Evolutionary conservation across 2,797 vertebrate genomes (phyloP), one percentile per base, ranked within the genome.

Genomic region (Cyclura pinguis): DNA sequence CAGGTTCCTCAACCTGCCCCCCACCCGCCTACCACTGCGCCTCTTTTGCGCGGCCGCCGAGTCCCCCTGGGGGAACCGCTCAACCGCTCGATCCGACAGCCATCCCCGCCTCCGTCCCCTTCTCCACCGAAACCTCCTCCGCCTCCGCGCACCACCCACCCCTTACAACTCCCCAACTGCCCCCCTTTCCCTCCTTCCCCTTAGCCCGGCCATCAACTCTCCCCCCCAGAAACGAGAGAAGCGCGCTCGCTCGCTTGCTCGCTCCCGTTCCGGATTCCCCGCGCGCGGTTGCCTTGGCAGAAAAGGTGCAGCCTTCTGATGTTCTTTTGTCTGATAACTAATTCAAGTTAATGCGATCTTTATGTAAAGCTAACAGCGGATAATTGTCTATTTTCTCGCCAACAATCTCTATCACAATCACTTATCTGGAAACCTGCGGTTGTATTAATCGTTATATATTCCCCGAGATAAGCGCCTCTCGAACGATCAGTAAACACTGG

Each of bases 341-440:
- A 98, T 98, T 98, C 97, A 97, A 98, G 97, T 97, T 98, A 98
- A 98, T 98, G 97, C 96, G 97, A 97, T 98, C 97, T 98, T 97
- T 98, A 97, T 97, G 97, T 96, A 97, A 97, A 97, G 97, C 97
- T 98, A 98, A 97, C 97, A 97, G 97, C 97, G 97, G 97, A 97
- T 98, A 98, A 98, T 98, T 98, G 97, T 97, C 97, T 98, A 97
- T 97, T 98, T 98, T 98, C 97, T 98, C 96, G 97, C 97, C 97
- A 97, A 97, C 97, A 97, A 96, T 97, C 97, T 97, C 97, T 97
- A 97, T 97, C 97, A 97, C 97, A 98, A 97, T 97, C 97, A 97
- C 97, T 98, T 97, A 97, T 97, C 97, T 97, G 97, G 97, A 97
- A 97, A 98, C 97, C 97, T 96, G 97, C 95, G 97, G 97, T 92